Conservation (phyloP, 2,888 invertebrate genomes). For the Trypoxylon attenuatum region DNA sequence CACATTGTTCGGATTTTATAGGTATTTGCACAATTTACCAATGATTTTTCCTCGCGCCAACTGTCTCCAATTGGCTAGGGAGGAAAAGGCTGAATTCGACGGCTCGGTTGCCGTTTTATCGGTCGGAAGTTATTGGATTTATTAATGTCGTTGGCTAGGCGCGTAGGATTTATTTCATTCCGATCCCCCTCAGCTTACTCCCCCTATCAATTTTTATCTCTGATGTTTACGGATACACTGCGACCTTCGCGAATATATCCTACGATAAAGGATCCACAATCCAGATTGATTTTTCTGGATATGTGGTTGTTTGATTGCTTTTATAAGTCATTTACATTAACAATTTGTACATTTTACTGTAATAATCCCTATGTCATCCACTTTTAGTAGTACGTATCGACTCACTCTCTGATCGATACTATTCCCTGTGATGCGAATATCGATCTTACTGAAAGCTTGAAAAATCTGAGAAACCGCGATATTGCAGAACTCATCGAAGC, state of each 20-base stretch:
- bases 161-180: slow-evolving; percentile 65
- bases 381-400: no score
- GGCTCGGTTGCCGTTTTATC: slow-evolving; percentile 66
- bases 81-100: slow-evolving; percentile 37
- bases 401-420: no score
- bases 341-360: no score
- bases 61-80: slow-evolving; percentile 43
- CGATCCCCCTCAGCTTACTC: slow-evolving; percentile 13
- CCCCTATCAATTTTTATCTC: slow-evolving; percentile 16
- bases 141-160: slow-evolving; percentile 68
- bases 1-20: slow-evolving; percentile 74
- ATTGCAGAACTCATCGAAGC: background rate
- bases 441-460: background rate
- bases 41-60: slow-evolving; percentile 62
- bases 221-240: background rate
- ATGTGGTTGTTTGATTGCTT: no score
- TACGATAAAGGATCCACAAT: no score
- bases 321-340: no score
- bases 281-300: no score
- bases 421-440: no score
- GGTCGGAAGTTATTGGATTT: slow-evolving; percentile 70
- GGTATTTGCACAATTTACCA: slow-evolving; percentile 74
- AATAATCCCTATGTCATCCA: no score
- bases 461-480: background rate
- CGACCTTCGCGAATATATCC: background rate